phyloP scores from a whole-genome alignment of 2,888 invertebrate genomes.

The Drosophila helvetica region DNA sequence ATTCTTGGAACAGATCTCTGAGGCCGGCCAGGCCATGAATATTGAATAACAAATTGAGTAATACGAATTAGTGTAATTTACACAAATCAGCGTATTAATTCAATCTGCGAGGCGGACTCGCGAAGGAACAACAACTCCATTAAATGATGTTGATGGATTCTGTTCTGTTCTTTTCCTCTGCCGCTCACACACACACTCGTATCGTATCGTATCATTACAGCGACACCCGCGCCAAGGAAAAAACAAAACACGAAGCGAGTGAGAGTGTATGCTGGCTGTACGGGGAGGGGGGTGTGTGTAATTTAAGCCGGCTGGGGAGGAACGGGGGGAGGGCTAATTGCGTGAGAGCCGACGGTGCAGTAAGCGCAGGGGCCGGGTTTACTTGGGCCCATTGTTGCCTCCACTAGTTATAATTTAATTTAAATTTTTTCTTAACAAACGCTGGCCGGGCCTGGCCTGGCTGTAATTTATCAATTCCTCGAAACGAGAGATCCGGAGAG shows the following conservation, averaged over 20 bases:
- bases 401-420: slow-evolving; percentile 73
- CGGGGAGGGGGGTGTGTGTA: background rate
- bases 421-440: slow-evolving; percentile 64
- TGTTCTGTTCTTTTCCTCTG: slow-evolving; percentile 22
- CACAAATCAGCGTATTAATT: slow-evolving; percentile 77
- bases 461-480: slow-evolving; percentile 45
- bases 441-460: slow-evolving; percentile 16
- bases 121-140: slow-evolving; percentile 65
- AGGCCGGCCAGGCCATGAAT: slow-evolving; percentile 60
- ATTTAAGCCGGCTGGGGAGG: slow-evolving; percentile 11
- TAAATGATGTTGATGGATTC: slow-evolving; percentile 66
- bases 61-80: slow-evolving; percentile 80
- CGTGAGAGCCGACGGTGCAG: slow-evolving; percentile 66
- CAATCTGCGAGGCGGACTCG: slow-evolving; percentile 62
- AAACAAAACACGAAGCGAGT: slow-evolving; percentile 8
- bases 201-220: slow-evolving; percentile 45
- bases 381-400: slow-evolving; percentile 64
- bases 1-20: slow-evolving; percentile 17
- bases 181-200: slow-evolving; percentile 1
- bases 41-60: slow-evolving; percentile 78
- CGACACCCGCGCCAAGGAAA: slow-evolving; percentile 38
- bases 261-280: background rate
- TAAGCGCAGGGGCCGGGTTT: slow-evolving; percentile 53
- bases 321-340: slow-evolving; percentile 52
- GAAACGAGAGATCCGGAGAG: slow-evolving; percentile 10